Evolutionary conservation across 2,888 invertebrate genomes (phyloP).

Genomic region (Steinernema hermaphroditum): DNA sequence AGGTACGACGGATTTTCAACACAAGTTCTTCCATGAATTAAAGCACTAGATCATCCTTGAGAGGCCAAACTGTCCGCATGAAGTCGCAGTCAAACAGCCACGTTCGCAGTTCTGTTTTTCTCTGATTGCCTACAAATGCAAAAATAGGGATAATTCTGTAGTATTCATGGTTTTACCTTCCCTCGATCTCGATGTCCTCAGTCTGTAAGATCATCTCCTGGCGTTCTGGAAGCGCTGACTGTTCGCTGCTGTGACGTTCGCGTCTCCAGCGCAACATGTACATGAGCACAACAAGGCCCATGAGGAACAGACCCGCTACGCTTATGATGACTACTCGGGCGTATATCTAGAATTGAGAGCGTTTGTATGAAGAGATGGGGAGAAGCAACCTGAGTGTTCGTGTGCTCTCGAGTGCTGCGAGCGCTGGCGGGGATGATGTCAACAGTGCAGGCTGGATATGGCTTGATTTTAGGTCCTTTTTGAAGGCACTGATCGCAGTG

Average conservation of each 20-base stretch:
- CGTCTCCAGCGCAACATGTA: conserved; percentile 36
- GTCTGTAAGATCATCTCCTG: conserved; percentile 1
- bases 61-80: too few relatives aligned
- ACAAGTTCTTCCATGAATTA: too few relatives aligned
- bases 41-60: too few relatives aligned
- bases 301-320: conserved; percentile 25
- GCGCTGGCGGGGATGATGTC: conserved; percentile 43
- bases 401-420: conserved; percentile 38
- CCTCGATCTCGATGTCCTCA: background rate
- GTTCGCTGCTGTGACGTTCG: conserved; percentile 14
- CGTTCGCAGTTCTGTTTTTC: too few relatives aligned
- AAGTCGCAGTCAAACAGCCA: too few relatives aligned
- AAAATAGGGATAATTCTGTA: background rate
- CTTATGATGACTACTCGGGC: conserved; percentile 27
- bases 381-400: conserved; percentile 27
- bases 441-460: conserved; percentile 47
- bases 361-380: too few relatives aligned
- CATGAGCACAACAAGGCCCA: conserved; percentile 34
- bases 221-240: background rate
- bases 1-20: too few relatives aligned
- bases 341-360: background rate
- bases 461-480: conserved; percentile 40
- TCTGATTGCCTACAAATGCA: too few relatives aligned
- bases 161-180: background rate
- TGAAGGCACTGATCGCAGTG: conserved; percentile 55